Evolutionary conservation across 1,140 invertebrate species (phyloP).

Genomic region (honey bee (Apis mellifera)): DNA sequence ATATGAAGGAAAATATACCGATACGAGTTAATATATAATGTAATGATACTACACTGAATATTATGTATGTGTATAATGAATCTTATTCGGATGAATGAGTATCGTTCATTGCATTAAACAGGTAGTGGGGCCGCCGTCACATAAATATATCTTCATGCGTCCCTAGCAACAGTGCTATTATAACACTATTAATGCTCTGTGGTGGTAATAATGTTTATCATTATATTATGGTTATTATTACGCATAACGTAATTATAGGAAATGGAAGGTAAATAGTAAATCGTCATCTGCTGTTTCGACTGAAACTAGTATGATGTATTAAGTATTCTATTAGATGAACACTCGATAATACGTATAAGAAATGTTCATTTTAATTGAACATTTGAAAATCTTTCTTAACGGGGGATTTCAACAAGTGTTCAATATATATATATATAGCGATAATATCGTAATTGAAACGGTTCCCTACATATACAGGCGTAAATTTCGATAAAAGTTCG

Average conservation of each 20-base stretch:
- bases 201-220: constrained; percentile 75
- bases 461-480: constrained; percentile 55
- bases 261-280: constrained; percentile 56
- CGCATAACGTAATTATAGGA: constrained; percentile 65
- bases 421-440: constrained; percentile 71
- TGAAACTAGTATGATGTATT: constrained; percentile 62
- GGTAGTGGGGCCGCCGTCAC: constrained; percentile 64
- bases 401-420: constrained; percentile 73
- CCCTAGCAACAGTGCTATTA: constrained; percentile 71
- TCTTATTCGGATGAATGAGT: constrained; percentile 65
- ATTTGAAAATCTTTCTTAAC: constrained; percentile 66
- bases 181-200: constrained; percentile 72
- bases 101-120: constrained; percentile 64
- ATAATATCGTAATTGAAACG: constrained; percentile 72
- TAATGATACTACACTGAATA: constrained; percentile 60
- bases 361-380: constrained; percentile 73
- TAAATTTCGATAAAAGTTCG: constrained; percentile 67
- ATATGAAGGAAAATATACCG: constrained; percentile 6
- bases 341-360: constrained; percentile 51
- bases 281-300: constrained; percentile 56
- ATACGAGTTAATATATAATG: constrained; percentile 49
- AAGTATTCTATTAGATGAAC: constrained; percentile 60
- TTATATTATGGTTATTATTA: constrained; percentile 71
- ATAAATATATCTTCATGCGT: constrained; percentile 64
- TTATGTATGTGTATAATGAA: constrained; percentile 64